A percentile compares a stretch with the other conserved stretches of the same genome.
These are phyloP conservation scores for Hoplodrina ambigua DNA, from an alignment of 2,888 invertebrate species.

Conservation along the genomic window DNA sequence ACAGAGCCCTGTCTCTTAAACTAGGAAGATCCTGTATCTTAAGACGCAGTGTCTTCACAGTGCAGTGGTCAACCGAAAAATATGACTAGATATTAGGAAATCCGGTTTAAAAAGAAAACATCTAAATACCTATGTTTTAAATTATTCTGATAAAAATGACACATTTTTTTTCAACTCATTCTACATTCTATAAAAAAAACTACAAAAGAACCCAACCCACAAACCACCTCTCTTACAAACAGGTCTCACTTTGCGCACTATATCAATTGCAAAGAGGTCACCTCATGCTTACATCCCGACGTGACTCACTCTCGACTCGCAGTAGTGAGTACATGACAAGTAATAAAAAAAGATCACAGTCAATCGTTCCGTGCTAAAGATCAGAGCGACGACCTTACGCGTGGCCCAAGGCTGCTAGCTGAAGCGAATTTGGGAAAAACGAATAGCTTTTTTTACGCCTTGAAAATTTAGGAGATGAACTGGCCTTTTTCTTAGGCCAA, in stretches of 20 bases:
- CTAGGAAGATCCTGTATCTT: no score
- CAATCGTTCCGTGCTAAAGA: constrained; percentile 86
- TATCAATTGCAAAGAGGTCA: constrained; percentile 63
- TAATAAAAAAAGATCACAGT: constrained; percentile 84
- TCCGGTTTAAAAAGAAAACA: no score
- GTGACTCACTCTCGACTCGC: constrained; percentile 65
- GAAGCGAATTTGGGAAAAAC: constrained; percentile 52
- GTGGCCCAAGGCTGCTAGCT: constrained; percentile 60
- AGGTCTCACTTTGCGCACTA: constrained; percentile 34
- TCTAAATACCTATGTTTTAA: no score
- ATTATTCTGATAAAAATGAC: no score
- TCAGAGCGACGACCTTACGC: constrained; percentile 86
- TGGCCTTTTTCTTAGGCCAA: no score
- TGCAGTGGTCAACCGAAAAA: no score
- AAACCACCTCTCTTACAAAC: constrained; percentile 13
- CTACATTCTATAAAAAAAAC: neutral
- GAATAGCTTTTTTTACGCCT: neutral
- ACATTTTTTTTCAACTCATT: no score
- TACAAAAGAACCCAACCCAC: constrained; percentile 16
- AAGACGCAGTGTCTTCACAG: no score
- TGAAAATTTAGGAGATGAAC: neutral
- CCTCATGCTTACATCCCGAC: constrained; percentile 58
- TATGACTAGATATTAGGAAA: no score
- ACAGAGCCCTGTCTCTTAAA: no score
- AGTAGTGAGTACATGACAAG: constrained; percentile 70